Evolutionary conservation across 2,113 vertebrate genomes (phyloP), one percentile per base, ranked within the genome.

Genomic region (Gymnorhina tibicen): DNA sequence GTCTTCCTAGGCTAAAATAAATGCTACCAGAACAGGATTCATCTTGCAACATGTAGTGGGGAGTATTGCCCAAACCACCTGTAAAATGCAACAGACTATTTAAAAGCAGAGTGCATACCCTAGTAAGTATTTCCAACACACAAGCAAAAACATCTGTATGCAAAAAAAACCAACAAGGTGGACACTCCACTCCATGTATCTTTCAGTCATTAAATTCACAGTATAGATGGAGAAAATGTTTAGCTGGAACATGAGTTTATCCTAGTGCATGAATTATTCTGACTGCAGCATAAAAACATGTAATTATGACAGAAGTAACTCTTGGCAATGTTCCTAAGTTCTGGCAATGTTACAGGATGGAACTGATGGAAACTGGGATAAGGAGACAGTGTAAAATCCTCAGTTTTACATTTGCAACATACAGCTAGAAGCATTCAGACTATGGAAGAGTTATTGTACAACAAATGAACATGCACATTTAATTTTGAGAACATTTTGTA

Each of bases 401-500:
- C 16, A 28, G 9, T 56, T 85, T 44, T 60, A 60, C 5, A 37
- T 44, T 58, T 64, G 13, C 30, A 53, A 37, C 13, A 13, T 8
- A 33, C 6, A 41, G 26, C 13, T 41, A 22, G 33, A 83, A 83
- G 72, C 47, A 47, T 30, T 84, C 22, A 41, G 32, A 39, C 22
- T 11, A 11, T 2, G 11, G 30, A 72, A 33, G 21, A 83, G 27
- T 44, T 70, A 27, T 0, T 28, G 30, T 12, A 37, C 32, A 49
- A 52, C 14, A 63, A 42, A 22, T 5, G 16, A 84, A 66, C 7
- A 8, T 3, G 10, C 17, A 44, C 3, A 46, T 55, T 35, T 58
- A 13, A 41, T 46, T 74, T 7, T 39, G 58, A 53, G 47, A 93
- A 60, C 20, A 23, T 44, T 67, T 39, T 82, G 98, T 94, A 99